Percentiles rank a stretch among this genome's conserved stretches.
These are phyloP conservation scores for Linnaemya vulpina DNA, from an alignment of 2,888 invertebrate genomes.

Conservation along the genomic window DNA sequence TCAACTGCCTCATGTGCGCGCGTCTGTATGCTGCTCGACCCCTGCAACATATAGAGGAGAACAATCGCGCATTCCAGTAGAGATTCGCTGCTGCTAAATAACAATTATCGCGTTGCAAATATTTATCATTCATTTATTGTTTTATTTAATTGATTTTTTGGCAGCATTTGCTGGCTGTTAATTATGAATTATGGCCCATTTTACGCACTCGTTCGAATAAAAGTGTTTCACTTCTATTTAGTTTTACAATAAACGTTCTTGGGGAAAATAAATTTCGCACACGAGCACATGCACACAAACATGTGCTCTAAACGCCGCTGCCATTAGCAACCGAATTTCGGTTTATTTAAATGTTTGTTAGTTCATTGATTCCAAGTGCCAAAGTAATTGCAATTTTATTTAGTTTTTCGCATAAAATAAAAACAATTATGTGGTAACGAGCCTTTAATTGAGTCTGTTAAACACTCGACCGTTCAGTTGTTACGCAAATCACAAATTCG, in stretches of 20 bases:
- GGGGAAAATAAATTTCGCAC: background rate
- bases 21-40: no score
- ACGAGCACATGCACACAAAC: background rate
- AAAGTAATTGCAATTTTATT: constrained; percentile 60
- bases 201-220: constrained; percentile 12
- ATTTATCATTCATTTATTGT: background rate
- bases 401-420: constrained; percentile 29
- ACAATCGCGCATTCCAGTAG: background rate
- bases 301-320: background rate
- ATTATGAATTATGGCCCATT: constrained; percentile 43
- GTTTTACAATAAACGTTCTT: background rate
- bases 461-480: constrained; percentile 13
- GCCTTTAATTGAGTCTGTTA: constrained; percentile 47
- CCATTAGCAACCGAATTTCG: background rate
- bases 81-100: background rate
- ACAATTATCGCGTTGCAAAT: background rate
- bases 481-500: background rate
- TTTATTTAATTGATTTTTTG: constrained; percentile 26
- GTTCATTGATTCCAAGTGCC: constrained; percentile 65
- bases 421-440: constrained; percentile 68
- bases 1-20: no score
- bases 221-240: constrained; percentile 26
- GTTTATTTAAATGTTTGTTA: constrained; percentile 30
- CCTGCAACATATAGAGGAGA: no score
- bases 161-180: constrained; percentile 1